Conservation (phyloP, 2,113 vertebrate species). For the Pipra filicauda region DNA sequence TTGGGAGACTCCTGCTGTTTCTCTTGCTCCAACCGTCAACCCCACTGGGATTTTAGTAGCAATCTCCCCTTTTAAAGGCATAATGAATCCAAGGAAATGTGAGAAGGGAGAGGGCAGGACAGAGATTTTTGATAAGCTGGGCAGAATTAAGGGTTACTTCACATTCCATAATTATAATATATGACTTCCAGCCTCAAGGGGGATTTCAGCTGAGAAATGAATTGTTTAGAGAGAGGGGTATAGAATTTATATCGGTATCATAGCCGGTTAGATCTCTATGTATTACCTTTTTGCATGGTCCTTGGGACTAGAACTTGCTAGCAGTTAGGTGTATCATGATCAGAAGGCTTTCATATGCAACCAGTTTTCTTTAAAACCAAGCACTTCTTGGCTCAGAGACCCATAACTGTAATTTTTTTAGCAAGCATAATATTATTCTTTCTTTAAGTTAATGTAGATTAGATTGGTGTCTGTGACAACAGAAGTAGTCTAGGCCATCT, state of each 20-base stretch:
- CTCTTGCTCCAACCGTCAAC: neutral
- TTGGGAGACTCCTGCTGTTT: neutral
- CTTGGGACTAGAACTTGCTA: neutral
- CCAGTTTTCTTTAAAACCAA: neutral
- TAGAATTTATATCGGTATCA: neutral
- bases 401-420: neutral
- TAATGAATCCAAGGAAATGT: neutral
- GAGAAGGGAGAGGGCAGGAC: neutral
- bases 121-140: neutral
- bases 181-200: neutral
- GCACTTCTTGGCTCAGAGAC: neutral
- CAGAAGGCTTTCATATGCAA: neutral
- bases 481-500: neutral
- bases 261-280: neutral
- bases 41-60: neutral
- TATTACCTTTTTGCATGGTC: neutral
- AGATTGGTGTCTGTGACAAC: neutral
- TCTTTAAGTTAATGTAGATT: neutral
- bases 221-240: neutral
- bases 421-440: neutral
- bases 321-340: neutral
- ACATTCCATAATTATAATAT: neutral
- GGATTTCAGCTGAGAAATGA: neutral
- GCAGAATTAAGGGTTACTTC: neutral
- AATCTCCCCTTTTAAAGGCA: neutral